Evolutionary conservation across 1,140 invertebrate genomes (phyloP), one percentile per base, ranked within the genome.

Genomic region (Hestina assimilis): DNA sequence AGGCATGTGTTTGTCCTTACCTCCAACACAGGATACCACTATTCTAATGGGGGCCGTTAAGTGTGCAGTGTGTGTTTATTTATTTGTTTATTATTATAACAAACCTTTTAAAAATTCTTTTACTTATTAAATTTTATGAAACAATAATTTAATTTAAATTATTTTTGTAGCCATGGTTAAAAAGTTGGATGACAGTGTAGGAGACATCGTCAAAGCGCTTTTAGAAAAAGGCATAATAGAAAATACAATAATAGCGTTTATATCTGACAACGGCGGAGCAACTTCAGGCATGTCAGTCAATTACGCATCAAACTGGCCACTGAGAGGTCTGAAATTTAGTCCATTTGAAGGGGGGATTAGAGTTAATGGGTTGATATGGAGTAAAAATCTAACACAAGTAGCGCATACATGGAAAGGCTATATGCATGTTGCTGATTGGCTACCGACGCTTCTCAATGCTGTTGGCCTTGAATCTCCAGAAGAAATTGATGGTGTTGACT

Each of bases 301-400:
- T 82, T 91, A 91, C 24, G 96, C 94, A 7, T 96, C 94, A 17
- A 98, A 98, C 89, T 97, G 92, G 90, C 96, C 96, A 28, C 86
- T 98, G 0, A 91, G 94, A 85, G 96, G 96, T 9, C 38, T 90
- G 54, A 98, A 98, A 89, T 91, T 92, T 53, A 93, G 93, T n/a
- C 90, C 94, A 0, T 98, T 94, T 92, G 96, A 98, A 87, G 96
- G 96, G 9, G 96, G 94, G 1, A 91, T 95, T 0, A 89, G 95
- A 63, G 93, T 93, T 0, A 90, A 92, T 0, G 94, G 94, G 0
- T 92, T 95, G 9, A 85, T 98, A 55, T 97, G 95, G 95, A 95
- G 93, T 80, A 92, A 94, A 0, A 69, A 90, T 68, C 79, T 92
- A 21, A 87, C 89, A 33, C 83, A 92, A 29, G 81, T 89, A 6